Evolutionary conservation across 2,888 invertebrate genomes (phyloP), one percentile per base, ranked within the genome.

Genomic region (Drosophila subquinaria): DNA sequence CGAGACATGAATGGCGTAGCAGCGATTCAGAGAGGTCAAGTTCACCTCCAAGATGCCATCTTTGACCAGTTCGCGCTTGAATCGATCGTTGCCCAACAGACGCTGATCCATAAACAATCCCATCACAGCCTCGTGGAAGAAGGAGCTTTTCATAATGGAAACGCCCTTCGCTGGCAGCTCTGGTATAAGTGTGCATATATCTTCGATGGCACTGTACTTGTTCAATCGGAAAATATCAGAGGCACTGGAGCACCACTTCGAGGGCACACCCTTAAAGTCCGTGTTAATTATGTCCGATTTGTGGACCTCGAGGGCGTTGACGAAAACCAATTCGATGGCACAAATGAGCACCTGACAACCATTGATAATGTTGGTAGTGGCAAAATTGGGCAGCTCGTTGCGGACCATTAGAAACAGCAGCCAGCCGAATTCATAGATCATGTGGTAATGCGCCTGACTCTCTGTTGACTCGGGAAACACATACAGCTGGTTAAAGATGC

Each of bases 391-490:
- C 33, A 88, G 30, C 35, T 80, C 81, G 27, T 82, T 89, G 4
- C 89, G 80, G 2, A 73, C 59, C 33, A 69, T 52, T 11, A 86
- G 67, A 27, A 89, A 86, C 5, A 86, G 43, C 1, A 86, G 62
- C 86, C 86, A 86, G 3, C 89, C 78, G 30, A 86, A 78, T 10
- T 88, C 85, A 40, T 76, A 89, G 0, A 89, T 40, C 43, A 73
- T 67, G 4, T 78, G 59, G 36, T 88, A 84, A 2, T 76, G 57
- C 1, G 60, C 10, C 1, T 47, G 62, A 11, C 55, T 60, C 27
- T 81, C 70, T 5, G 27, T n/a, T 0, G 73, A 40, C 2, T 52
- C 23, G 1, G 89, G 85, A 11, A 40, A 15, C 3, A 67, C 27
- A 45, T 72, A 86, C 0, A 86, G 52, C 8, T 71, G 27, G 3